Percentiles rank a stretch among this genome's conserved stretches.
Conservation (phyloP, 2,888 invertebrate species). For the Megaustenia siamemsis region DNA sequence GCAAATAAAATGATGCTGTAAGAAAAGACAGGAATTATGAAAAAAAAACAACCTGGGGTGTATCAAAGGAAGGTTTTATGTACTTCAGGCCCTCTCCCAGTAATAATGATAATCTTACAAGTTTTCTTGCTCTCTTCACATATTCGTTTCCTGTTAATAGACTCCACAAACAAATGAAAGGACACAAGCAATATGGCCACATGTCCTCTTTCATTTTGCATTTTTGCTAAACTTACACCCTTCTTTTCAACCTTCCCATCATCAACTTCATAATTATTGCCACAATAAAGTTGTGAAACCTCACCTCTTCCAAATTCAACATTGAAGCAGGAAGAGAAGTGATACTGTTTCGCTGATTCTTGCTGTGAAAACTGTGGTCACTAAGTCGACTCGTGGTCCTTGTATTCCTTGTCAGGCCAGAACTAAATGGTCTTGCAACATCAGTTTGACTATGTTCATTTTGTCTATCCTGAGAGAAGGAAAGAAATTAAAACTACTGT, state of each 20-base stretch:
- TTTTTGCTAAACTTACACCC: neutral
- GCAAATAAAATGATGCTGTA: too few species aligned
- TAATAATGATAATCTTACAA: too few species aligned
- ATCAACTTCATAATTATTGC: neutral
- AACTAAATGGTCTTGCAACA: slow-evolving; percentile 57
- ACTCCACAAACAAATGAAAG: too few species aligned
- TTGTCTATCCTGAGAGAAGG: slow-evolving; percentile 69
- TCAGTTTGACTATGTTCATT: slow-evolving; percentile 74
- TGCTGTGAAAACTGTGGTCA: slow-evolving; percentile 75
- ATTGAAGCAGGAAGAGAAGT: slow-evolving; percentile 77
- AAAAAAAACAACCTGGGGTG: too few species aligned
- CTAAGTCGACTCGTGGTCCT: slow-evolving; percentile 75
- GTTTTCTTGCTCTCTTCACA: too few species aligned
- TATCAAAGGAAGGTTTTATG: too few species aligned
- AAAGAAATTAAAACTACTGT: neutral
- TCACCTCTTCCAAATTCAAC: slow-evolving; percentile 76
- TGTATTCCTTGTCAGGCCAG: slow-evolving; percentile 22
- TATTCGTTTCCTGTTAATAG: too few species aligned
- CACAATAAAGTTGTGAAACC: neutral
- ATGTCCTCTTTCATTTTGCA: too few species aligned
- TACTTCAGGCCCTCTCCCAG: too few species aligned
- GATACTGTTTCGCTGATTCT: slow-evolving; percentile 72
- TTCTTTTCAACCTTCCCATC: neutral
- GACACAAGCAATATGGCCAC: too few species aligned
- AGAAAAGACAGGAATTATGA: too few species aligned